phyloP scores from a whole-genome alignment of 2,113 vertebrate genomes.

The Abramis brama region DNA sequence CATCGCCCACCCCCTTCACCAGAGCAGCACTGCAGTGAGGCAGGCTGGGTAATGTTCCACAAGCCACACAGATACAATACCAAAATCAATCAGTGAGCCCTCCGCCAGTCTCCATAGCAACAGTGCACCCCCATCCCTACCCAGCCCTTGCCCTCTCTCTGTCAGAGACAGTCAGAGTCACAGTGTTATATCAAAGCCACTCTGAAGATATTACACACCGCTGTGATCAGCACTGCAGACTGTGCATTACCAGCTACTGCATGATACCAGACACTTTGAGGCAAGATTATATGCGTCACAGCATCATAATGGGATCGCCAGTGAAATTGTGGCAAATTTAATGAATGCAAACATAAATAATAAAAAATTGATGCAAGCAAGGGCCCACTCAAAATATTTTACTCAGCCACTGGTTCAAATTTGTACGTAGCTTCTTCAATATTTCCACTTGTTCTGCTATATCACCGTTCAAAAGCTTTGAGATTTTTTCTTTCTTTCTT shows the following conservation, averaged over 20 bases:
- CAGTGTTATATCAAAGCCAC: not conserved
- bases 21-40: slow-evolving; percentile 42
- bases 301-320: not conserved
- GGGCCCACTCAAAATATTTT: no score
- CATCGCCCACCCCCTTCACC: not conserved
- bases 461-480: not conserved
- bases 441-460: not conserved
- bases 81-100: slow-evolving; percentile 51
- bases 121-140: slow-evolving; percentile 26
- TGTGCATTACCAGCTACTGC: not conserved
- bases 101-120: slow-evolving; percentile 57
- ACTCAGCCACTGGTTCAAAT: not conserved
- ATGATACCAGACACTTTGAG: not conserved
- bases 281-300: not conserved
- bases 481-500: not conserved
- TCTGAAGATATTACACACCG: slow-evolving; percentile 26
- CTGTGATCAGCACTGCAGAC: slow-evolving; percentile 13
- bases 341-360: not conserved
- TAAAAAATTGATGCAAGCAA: not conserved
- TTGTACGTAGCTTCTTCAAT: not conserved
- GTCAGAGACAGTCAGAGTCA: slow-evolving; percentile 8
- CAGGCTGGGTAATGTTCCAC: slow-evolving; percentile 42
- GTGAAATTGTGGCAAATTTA: no score
- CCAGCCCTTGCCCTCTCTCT: not conserved
- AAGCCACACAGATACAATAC: slow-evolving; percentile 46